Conservation (phyloP, 2,888 invertebrate genomes). For the Graphium colonna region DNA sequence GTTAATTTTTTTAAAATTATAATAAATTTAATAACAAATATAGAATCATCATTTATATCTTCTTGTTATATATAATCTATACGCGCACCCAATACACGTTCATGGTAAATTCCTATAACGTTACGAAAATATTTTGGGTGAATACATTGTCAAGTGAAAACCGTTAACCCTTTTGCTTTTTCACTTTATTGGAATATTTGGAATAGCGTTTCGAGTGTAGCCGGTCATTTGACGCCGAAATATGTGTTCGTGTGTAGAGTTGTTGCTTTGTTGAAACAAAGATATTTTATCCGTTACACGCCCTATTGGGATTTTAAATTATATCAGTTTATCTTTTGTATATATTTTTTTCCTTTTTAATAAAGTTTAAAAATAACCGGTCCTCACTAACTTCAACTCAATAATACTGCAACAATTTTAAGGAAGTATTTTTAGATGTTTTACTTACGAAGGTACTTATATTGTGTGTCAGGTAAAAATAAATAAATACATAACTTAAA, state of each 20-base stretch:
- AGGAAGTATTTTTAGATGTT: too few relatives aligned
- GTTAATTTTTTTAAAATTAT: too few relatives aligned
- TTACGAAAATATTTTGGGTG: constrained; percentile 1
- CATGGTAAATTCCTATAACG: not conserved
- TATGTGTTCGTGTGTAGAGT: constrained; percentile 32
- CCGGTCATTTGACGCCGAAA: constrained; percentile 39
- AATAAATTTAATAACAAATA: too few relatives aligned
- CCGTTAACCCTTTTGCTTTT: constrained; percentile 12
- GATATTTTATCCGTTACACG: constrained; percentile 10
- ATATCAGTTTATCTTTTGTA: too few relatives aligned
- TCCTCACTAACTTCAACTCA: too few relatives aligned
- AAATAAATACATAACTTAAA: too few relatives aligned
- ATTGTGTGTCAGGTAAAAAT: too few relatives aligned
- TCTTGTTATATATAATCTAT: not conserved
- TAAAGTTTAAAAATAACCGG: too few relatives aligned
- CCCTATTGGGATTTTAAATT: too few relatives aligned
- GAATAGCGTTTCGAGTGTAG: constrained; percentile 40
- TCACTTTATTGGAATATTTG: constrained; percentile 56
- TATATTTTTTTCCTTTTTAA: too few relatives aligned
- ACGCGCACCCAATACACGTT: not conserved
- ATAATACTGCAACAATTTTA: too few relatives aligned
- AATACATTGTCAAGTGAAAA: constrained; percentile 1
- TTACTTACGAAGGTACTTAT: too few relatives aligned
- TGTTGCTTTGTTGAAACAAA: constrained; percentile 19
- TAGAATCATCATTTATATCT: not conserved